These are phyloP conservation scores for Calidris pygmaea DNA, from an alignment of 2,113 vertebrate species.

Conservation along the genomic window DNA sequence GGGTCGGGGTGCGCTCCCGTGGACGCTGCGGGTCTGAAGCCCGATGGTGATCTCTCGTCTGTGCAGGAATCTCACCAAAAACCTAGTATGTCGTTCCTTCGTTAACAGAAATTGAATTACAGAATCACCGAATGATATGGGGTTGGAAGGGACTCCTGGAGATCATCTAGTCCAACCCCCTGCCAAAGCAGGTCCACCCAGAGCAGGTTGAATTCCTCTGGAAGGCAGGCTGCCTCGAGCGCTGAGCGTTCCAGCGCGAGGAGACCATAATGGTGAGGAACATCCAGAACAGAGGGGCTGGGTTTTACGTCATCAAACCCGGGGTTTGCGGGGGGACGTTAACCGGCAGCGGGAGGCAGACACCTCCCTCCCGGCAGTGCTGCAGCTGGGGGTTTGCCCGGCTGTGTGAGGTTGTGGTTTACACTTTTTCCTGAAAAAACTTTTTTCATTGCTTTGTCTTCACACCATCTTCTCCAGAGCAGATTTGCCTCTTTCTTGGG, in stretches of 20 bases:
- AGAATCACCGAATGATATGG: too few relatives aligned
- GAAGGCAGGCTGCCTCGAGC: background rate
- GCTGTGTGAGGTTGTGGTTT: background rate
- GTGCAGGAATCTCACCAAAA: background rate
- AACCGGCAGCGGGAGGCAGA: background rate
- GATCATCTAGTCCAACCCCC: too few relatives aligned
- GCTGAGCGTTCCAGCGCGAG: background rate
- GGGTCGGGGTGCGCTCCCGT: rapidly evolving
- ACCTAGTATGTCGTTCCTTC: background rate
- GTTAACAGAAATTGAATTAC: background rate
- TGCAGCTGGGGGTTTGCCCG: rapidly evolving
- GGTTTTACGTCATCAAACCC: rapidly evolving
- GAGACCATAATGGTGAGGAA: rapidly evolving
- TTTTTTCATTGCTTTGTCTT: background rate
- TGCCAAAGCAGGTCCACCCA: too few relatives aligned
- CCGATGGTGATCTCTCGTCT: rapidly evolving
- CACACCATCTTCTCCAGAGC: background rate
- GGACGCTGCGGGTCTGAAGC: rapidly evolving
- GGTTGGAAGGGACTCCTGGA: too few relatives aligned
- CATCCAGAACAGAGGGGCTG: rapidly evolving
- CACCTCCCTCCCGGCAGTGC: rapidly evolving
- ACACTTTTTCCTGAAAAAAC: background rate
- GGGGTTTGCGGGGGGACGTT: background rate
- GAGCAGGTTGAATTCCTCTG: background rate
- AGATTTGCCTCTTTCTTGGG: too few relatives aligned